Percentiles rank a stretch among this genome's conserved stretches.
phyloP scores from a whole-genome alignment of 2,113 vertebrate genomes.

The Pelvicachromis taeniatus region DNA sequence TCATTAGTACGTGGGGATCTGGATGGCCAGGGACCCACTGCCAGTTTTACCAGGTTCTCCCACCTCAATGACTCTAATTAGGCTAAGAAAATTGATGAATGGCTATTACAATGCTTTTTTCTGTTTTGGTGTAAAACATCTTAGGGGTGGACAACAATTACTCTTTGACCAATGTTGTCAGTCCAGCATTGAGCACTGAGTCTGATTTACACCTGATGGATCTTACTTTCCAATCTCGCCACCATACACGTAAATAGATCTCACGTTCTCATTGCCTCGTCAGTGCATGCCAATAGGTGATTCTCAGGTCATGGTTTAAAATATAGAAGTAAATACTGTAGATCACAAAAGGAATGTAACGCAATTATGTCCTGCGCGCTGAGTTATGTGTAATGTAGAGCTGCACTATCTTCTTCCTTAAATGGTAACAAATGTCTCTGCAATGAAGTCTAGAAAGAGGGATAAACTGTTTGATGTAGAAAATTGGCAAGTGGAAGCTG shows the following conservation, averaged over 20 bases:
- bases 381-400: not conserved
- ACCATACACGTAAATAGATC: not conserved
- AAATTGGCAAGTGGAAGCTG: constrained; percentile 48
- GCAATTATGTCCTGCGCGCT: not conserved
- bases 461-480: constrained; percentile 39
- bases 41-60: not conserved
- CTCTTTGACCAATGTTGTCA: not conserved
- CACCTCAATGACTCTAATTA: not conserved
- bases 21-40: too few relatives aligned
- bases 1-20: too few relatives aligned
- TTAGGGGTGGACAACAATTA: not conserved
- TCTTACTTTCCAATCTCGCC: not conserved
- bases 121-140: not conserved
- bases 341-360: not conserved
- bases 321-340: not conserved
- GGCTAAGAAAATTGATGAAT: not conserved
- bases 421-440: constrained; percentile 38
- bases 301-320: not conserved
- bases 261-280: not conserved
- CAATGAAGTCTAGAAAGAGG: constrained; percentile 16
- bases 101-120: not conserved
- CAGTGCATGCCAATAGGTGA: not conserved
- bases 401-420: constrained; percentile 13
- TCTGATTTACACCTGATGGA: not conserved
- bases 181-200: not conserved